phyloP scores from a whole-genome alignment of 2,888 invertebrate genomes.

The Eudemis profundana region DNA sequence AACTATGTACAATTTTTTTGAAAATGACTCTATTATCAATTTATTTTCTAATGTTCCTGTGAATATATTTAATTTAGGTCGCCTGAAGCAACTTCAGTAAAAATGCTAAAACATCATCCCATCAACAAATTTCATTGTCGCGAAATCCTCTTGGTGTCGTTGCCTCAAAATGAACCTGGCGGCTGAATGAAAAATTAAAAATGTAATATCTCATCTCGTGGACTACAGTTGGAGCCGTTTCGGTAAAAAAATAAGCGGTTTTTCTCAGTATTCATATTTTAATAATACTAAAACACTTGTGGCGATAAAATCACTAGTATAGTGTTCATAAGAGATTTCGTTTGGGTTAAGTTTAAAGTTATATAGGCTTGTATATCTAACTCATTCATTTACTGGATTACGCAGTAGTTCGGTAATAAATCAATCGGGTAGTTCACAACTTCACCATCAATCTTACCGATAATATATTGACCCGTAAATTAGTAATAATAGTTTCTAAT shows the following conservation, averaged over 20 bases:
- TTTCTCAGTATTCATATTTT: constrained; percentile 1
- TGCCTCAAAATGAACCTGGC: constrained; percentile 57
- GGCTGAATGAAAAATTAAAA: constrained; percentile 69
- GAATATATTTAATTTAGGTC: constrained; percentile 5
- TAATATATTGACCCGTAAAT: too few relatives aligned
- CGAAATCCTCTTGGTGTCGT: constrained; percentile 56
- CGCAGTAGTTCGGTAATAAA: too few relatives aligned
- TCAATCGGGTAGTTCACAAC: too few relatives aligned
- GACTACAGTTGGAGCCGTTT: constrained; percentile 19
- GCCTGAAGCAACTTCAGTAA: constrained; percentile 15
- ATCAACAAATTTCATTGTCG: constrained; percentile 58
- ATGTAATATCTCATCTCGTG: constrained; percentile 60
- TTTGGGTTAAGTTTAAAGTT: too few relatives aligned
- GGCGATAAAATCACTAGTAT: too few relatives aligned
- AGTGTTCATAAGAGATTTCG: too few relatives aligned
- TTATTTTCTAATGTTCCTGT: neutral
- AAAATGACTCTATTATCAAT: too few relatives aligned
- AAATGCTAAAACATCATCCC: constrained; percentile 36
- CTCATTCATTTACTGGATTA: too few relatives aligned
- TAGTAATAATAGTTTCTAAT: too few relatives aligned
- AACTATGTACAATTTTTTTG: too few relatives aligned
- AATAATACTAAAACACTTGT: neutral
- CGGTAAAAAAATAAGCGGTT: constrained; percentile 9
- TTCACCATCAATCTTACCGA: too few relatives aligned
- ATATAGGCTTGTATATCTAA: too few relatives aligned